Evolutionary conservation across 2,797 vertebrate species (phyloP), one percentile per base, ranked within the genome.

Genomic region (Menidia menidia): DNA sequence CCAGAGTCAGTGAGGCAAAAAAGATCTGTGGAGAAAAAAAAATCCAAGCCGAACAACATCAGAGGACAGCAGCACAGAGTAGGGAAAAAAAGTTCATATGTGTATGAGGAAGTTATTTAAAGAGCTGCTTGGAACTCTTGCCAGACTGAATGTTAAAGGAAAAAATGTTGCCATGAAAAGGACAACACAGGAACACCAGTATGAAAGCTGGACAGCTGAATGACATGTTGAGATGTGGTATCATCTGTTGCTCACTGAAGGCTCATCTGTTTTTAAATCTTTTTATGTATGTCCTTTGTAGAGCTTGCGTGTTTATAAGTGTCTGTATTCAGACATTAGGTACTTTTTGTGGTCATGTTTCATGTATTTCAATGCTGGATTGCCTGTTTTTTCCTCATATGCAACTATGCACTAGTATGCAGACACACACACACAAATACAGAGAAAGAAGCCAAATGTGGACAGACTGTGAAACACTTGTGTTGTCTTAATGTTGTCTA

Each of bases 1-100:
- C 86, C 98, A 96, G 78, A 98, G 96, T 88, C 98, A 99, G 79
- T 98, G 82, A 94, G 52, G 74, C 65, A 15, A 83, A 31, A 42
- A 72, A 68, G 67, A 58, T 0, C 59, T 80, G 4, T 73, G 44
- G 35, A 64, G 25, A 25, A 25, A 25, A 25, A 25, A 25, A 61
- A 10, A 73, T 64, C 45, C 43, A 14, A 15, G 30, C 25, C 5
- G 19, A 48, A 56, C 30, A 13, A 10, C 3, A 12, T 59, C 48
- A 45, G 14, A 9, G 25, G 50, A 32, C 54, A 73, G 31, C 42
- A 33, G 54, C 54, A 62, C 25, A 58, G 59, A 42, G 6, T 32
- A 44, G 14, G 45, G 12, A 62, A 52, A 31, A 54, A 19, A 54
- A 19, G 31, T 25, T 31, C 11, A 44, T 19, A 42, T 18, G 3